These are phyloP conservation scores for Rhodinocichla rosea DNA, from an alignment of 2,113 vertebrate genomes.

Conservation along the genomic window DNA sequence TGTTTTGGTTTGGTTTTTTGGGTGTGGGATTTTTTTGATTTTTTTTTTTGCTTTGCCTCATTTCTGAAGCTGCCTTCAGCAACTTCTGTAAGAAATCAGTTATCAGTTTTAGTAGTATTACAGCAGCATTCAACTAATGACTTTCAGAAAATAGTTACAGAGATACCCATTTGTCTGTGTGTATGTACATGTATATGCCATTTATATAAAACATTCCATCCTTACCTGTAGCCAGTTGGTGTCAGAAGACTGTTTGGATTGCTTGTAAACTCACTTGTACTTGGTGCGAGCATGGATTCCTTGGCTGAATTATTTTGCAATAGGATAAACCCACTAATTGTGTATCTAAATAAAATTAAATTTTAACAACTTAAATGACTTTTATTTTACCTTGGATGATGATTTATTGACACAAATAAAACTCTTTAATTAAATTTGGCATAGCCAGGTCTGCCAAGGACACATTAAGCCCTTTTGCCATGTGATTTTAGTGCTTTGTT, in stretches of 20 bases:
- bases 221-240: constrained; percentile 26
- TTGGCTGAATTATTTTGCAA: constrained; percentile 68
- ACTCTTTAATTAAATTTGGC: constrained; percentile 69
- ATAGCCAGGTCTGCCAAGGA: constrained; percentile 23
- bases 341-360: constrained; percentile 64
- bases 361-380: constrained; percentile 65
- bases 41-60: background rate
- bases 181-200: background rate
- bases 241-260: constrained; percentile 41
- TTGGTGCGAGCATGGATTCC: constrained; percentile 61
- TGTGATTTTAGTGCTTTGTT: constrained; percentile 19
- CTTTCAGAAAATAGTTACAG: background rate
- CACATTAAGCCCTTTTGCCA: constrained; percentile 43
- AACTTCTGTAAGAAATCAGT: constrained; percentile 7
- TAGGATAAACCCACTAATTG: constrained; percentile 63
- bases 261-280: constrained; percentile 34
- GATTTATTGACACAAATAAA: constrained; percentile 75
- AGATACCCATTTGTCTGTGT: background rate
- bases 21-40: background rate
- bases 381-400: constrained; percentile 76
- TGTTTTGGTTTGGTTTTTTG: background rate
- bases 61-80: constrained; percentile 1
- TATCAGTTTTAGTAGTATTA: background rate
- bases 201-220: constrained; percentile 4
- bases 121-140: background rate